Conservation (phyloP, 1,140 invertebrate genomes). For the Nylanderia fulva region DNA sequence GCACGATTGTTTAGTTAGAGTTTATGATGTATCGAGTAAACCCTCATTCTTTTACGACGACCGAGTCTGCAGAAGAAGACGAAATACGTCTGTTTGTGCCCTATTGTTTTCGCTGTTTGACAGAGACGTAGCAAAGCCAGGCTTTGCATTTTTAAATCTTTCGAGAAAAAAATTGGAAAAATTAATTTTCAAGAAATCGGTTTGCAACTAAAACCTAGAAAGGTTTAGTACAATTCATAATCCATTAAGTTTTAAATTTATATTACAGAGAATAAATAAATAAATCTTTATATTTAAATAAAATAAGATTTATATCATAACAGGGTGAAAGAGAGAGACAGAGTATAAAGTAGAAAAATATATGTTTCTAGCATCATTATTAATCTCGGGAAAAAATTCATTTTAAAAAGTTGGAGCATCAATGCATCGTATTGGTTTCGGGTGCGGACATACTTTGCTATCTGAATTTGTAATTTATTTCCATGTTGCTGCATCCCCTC, state of each 20-base stretch:
- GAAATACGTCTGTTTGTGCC: background rate
- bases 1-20: background rate
- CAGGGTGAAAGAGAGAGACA: background rate
- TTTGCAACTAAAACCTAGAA: background rate
- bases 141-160: background rate
- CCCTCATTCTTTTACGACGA: background rate
- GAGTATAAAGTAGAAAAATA: background rate
- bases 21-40: conserved; percentile 5
- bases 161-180: background rate
- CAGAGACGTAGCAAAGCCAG: background rate
- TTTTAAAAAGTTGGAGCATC: background rate
- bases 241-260: no score
- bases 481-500: background rate
- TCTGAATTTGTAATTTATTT: conserved; percentile 22
- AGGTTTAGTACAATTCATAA: background rate
- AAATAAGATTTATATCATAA: no score
- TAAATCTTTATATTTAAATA: no score
- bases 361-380: background rate
- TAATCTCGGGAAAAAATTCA: background rate
- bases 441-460: background rate
- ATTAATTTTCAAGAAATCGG: background rate
- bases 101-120: background rate
- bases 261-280: no score
- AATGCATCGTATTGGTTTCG: background rate
- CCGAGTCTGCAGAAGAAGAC: background rate